phyloP scores from a whole-genome alignment of 1,140 invertebrate species.

The Babylonia areolata region DNA sequence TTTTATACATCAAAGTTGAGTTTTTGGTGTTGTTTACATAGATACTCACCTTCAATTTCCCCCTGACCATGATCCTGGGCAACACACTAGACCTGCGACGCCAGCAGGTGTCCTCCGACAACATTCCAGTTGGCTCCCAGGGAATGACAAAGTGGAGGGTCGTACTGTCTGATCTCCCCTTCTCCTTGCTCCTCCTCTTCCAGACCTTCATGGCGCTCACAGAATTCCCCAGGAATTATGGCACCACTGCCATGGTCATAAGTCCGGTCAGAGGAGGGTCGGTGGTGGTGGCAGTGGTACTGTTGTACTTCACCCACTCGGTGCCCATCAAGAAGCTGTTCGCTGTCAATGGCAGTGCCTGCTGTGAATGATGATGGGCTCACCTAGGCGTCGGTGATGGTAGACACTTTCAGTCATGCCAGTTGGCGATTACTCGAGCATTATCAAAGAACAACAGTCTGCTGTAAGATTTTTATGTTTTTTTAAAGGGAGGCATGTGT shows the following conservation, averaged over 20 bases:
- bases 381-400: neutral
- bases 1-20: neutral
- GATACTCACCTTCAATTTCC: conserved; percentile 83
- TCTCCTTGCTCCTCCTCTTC: conserved; percentile 80
- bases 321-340: conserved; percentile 17
- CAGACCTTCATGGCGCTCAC: conserved; percentile 86
- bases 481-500: neutral
- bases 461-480: neutral
- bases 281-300: conserved; percentile 80
- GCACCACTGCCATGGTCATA: conserved; percentile 85
- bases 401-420: conserved; percentile 1
- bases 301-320: conserved; percentile 38
- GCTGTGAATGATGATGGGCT: neutral
- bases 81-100: conserved; percentile 77
- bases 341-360: conserved; percentile 14
- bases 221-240: conserved; percentile 87
- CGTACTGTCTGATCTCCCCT: conserved; percentile 60
- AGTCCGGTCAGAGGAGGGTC: conserved; percentile 89
- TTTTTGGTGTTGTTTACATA: conserved; percentile 62
- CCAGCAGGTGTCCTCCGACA: conserved; percentile 32
- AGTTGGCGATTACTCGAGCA: neutral
- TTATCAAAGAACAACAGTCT: neutral
- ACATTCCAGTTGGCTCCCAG: conserved; percentile 21
- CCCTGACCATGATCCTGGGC: conserved; percentile 83
- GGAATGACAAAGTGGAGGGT: conserved; percentile 6